Percentiles rank a stretch among this genome's conserved stretches.
These are phyloP conservation scores for Elaphurus davidianus DNA, from an alignment of 2,113 vertebrate genomes.

Conservation along the genomic window DNA sequence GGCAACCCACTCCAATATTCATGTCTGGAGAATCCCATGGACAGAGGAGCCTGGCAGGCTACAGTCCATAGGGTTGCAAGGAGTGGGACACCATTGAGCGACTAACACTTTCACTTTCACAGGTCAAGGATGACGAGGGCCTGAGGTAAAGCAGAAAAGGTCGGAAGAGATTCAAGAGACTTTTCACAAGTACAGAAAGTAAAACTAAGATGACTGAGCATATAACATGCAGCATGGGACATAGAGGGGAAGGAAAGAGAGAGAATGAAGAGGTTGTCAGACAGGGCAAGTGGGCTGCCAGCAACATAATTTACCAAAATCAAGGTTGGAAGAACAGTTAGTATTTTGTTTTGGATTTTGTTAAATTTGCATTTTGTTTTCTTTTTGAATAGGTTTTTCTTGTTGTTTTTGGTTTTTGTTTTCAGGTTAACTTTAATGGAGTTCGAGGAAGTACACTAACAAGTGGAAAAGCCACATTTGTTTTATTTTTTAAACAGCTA, in stretches of 20 bases:
- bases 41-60: neutral
- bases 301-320: neutral
- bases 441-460: constrained; percentile 23
- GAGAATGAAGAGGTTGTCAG: neutral
- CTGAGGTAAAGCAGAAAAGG: neutral
- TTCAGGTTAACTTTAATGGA: constrained; percentile 10
- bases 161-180: neutral
- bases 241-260: neutral
- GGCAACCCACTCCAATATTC: neutral
- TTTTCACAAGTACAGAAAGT: neutral
- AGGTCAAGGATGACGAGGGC: neutral
- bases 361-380: neutral
- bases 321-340: neutral
- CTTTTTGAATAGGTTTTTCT: neutral
- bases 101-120: neutral
- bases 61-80: neutral
- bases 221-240: neutral
- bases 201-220: neutral
- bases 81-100: neutral
- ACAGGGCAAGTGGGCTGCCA: neutral
- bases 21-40: neutral
- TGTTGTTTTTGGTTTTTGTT: neutral
- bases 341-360: neutral
- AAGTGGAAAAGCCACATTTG: neutral
- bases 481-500: neutral